Conservation (phyloP, 2,797 vertebrate species). For the Syndactyla subalaris region DNA sequence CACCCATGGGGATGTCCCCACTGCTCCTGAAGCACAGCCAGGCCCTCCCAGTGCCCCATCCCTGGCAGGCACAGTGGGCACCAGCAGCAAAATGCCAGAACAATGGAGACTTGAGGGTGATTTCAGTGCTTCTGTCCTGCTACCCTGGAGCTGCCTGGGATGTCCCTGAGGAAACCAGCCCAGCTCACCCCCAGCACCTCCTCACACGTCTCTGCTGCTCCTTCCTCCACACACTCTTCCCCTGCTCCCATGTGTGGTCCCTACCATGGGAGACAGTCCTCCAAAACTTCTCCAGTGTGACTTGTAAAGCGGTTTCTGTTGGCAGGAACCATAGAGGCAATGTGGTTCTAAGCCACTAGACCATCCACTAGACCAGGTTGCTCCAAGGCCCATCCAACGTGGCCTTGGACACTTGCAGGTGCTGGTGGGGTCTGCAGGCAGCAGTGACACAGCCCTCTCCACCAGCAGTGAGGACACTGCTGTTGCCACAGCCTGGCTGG, state of each 20-base stretch:
- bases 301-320: neutral
- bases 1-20: neutral
- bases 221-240: neutral
- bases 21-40: neutral
- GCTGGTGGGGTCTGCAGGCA: neutral
- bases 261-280: neutral
- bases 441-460: no score
- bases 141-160: neutral
- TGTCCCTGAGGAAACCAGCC: neutral
- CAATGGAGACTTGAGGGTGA: no score
- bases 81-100: no score
- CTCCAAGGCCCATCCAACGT: neutral
- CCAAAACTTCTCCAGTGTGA: neutral
- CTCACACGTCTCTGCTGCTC: neutral
- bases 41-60: accelerated
- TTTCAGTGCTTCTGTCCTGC: neutral
- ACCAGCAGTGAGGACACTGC: neutral
- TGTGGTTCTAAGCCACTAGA: no score
- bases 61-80: no score
- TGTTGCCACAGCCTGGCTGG: accelerated
- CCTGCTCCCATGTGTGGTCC: neutral
- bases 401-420: neutral
- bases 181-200: neutral
- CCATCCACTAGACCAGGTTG: accelerated
- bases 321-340: neutral